Evolutionary conservation across 2,113 vertebrate genomes (phyloP), one percentile per base, ranked within the genome.

Genomic region (Sinosuthora webbiana): DNA sequence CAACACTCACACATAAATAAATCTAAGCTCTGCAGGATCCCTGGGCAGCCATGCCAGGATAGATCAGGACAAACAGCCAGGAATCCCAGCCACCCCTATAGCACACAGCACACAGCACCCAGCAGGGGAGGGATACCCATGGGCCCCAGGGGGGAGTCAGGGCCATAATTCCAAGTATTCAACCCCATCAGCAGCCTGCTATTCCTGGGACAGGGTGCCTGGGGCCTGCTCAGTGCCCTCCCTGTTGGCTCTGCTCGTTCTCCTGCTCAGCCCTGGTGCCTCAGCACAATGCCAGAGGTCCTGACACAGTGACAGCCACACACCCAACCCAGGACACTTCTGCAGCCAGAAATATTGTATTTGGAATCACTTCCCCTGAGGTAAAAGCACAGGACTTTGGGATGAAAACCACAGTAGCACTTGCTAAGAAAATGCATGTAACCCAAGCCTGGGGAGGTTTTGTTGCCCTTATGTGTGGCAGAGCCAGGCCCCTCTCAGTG

Each of bases 281-380:
- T 3, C 0, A 0, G 21, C 59, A 70, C 12, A 69, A 28, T 1
- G 1, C 8, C 15, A 17, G 56, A 24, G 45, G 15, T 50, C 22
- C 19, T 2, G 6, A 6, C 7, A 15, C 16, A 8, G 15, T 10
- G 1, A 65, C 39, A 77, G 44, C 31, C 13, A 65, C 31, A 9
- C 12, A 13, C 17, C 0, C 0, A 53, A 23, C 14, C n/a, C 35
- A 33, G 59, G 63, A n/a, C 24, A 11, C 13, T 52, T 25, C 35
- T 74, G 75, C 12, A 67, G 59, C 18, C 42, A 52, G 1, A 63
- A 64, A 11, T 9, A 20, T 1, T 37, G 16, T 4, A 3, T 60
- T 63, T 67, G 19, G 5, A 27, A 53, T 24, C 50, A 12, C 41
- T 71, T 50, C 63, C 69, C 6, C 62, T 31, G 31, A 55, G 35